Evolutionary conservation across 2,113 vertebrate genomes (phyloP), one percentile per base, ranked within the genome.

Genomic region (Cricetomys ansorgei): DNA sequence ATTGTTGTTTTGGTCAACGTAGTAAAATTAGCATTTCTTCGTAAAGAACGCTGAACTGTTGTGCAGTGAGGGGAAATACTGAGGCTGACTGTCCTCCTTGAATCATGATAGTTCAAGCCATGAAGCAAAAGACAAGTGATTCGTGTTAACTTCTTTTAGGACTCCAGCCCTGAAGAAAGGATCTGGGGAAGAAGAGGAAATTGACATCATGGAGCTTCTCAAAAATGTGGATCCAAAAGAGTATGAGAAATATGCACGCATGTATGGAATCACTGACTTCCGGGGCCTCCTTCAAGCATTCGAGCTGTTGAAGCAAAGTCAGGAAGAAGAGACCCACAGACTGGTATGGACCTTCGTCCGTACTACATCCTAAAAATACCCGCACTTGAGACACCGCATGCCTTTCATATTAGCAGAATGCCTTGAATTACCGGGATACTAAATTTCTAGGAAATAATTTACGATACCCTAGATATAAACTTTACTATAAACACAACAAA

Each of bases 151-250:
- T 79, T 97, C 25, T 70, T 97, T 92, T 97, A 99, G 99, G 97
- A 99, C 99, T 70, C 99, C 99, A 37, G 98, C 99, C 4, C 99
- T 99, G 98, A 99, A 98, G 98, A 99, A 99, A 97, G 99, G 99
- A 97, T 98, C 99, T 53, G 98, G 99, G 87, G 99, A 99, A 98
- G 99, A 99, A 72, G 99, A 99, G 89, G 99, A 99, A 81, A 99
- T 99, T 83, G 99, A 99, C 98, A 99, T 99, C 75, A 98, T 99
- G 93, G 99, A 99, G 97, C 98, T 99, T 97, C 98, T 99, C 94
- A 99, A 99, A 99, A 99, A 99, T 12, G 99, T 99, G 76, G 99
- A 99, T 98, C 99, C 99, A 79, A 99, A 99, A 98, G 99, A 99
- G 97, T 99, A 99, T 83, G 99, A 99, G 98, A 99, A 99, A 98